A percentile compares a stretch with the other conserved stretches of the same genome.
Conservation (phyloP, 2,797 vertebrate species). For the Etheostoma nigrum region DNA sequence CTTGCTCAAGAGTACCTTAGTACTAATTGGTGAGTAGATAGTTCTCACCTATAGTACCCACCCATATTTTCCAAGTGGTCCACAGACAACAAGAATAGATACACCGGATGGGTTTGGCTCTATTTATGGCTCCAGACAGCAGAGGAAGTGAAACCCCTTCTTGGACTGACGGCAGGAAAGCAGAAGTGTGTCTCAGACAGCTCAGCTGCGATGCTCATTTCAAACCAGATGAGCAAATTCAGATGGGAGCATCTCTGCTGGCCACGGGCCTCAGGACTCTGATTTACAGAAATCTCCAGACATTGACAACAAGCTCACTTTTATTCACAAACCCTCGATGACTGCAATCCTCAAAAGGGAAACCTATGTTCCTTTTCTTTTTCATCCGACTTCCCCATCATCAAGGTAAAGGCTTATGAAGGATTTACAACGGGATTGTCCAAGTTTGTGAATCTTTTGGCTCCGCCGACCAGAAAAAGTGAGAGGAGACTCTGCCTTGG, state of each 20-base stretch:
- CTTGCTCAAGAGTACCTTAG: neutral
- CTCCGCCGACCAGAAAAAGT: neutral
- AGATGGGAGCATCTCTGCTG: slow-evolving; percentile 2
- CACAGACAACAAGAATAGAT: neutral
- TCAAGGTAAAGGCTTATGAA: neutral
- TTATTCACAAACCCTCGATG: neutral
- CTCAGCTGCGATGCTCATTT: slow-evolving; percentile 17
- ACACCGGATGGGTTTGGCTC: neutral
- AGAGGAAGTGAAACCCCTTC: slow-evolving; percentile 16
- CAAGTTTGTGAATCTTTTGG: slow-evolving; percentile 2
- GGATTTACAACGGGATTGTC: neutral
- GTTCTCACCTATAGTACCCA: neutral
- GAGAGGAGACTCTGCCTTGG: neutral
- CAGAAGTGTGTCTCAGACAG: slow-evolving; percentile 20
- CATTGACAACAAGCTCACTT: neutral
- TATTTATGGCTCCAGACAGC: slow-evolving; percentile 19
- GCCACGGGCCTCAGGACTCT: neutral
- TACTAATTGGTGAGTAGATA: neutral
- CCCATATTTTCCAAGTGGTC: slow-evolving; percentile 25
- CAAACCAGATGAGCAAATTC: neutral
- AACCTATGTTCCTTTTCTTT: neutral
- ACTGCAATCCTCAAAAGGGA: neutral
- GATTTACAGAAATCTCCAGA: slow-evolving; percentile 8
- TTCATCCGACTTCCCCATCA: neutral
- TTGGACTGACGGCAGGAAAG: neutral